These are phyloP conservation scores for Scaptomyza flava DNA, from an alignment of 2,888 invertebrate genomes.

Conservation along the genomic window DNA sequence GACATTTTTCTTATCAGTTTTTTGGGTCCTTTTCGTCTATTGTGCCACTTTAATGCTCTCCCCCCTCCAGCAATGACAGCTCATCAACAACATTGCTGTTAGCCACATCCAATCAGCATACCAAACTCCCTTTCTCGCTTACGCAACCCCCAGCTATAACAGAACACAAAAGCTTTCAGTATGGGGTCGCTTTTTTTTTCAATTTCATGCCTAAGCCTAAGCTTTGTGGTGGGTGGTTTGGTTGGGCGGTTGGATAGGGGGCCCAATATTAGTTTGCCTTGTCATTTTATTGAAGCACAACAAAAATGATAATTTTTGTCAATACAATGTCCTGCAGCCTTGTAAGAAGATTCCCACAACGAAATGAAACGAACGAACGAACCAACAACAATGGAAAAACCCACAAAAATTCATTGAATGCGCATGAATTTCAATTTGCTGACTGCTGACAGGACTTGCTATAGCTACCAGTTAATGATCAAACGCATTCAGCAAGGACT, in stretches of 20 bases:
- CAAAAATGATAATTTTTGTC: slow-evolving; percentile 75
- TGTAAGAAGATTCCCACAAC: slow-evolving; percentile 14
- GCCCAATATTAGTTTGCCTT: slow-evolving; percentile 70
- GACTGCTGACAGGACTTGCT: slow-evolving; percentile 58
- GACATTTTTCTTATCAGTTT: slow-evolving; percentile 2
- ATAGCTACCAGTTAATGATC: slow-evolving; percentile 66
- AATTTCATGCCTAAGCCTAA: slow-evolving; percentile 65
- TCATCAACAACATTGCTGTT: slow-evolving; percentile 32
- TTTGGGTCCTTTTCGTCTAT: slow-evolving; percentile 8
- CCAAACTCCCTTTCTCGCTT: slow-evolving; percentile 8
- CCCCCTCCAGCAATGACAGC: slow-evolving; percentile 20
- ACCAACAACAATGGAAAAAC: slow-evolving; percentile 30
- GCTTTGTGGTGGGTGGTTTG: slow-evolving; percentile 42
- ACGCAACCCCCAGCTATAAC: background rate
- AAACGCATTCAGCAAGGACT: slow-evolving; percentile 53
- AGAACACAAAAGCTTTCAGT: slow-evolving; percentile 25
- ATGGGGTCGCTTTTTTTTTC: slow-evolving; percentile 43
- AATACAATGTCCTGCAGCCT: slow-evolving; percentile 57
- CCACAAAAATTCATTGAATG: slow-evolving; percentile 57
- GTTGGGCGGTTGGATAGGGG: background rate
- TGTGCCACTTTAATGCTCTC: slow-evolving; percentile 7
- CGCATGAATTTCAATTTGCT: slow-evolving; percentile 74
- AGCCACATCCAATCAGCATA: slow-evolving; percentile 59
- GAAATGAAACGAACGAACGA: background rate
- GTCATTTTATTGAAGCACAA: slow-evolving; percentile 78